Percentiles rank a stretch among this genome's conserved stretches.
phyloP scores from a whole-genome alignment of 2,113 vertebrate species.

The Rhabdomys dilectus region DNA sequence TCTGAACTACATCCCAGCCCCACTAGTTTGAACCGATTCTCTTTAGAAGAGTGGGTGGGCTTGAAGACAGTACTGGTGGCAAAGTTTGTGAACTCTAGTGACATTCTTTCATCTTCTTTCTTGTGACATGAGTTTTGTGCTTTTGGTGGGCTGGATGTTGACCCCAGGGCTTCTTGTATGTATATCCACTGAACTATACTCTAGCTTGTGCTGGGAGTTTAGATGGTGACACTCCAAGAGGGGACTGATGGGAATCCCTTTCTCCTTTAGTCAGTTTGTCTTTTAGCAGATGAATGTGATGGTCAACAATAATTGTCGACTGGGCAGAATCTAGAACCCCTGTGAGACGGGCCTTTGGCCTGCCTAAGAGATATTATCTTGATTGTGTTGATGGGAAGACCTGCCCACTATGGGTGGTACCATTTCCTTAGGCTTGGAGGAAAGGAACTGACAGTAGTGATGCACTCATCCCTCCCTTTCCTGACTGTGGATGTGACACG shows the following conservation, averaged over 20 bases:
- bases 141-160: neutral
- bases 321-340: neutral
- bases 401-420: neutral
- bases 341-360: neutral
- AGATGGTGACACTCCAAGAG: neutral
- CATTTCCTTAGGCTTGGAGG: neutral
- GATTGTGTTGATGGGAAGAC: neutral
- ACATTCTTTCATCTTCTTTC: neutral
- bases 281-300: neutral
- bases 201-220: neutral
- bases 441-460: neutral
- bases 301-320: neutral
- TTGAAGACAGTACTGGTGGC: neutral
- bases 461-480: neutral
- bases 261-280: neutral
- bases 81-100: neutral
- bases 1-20: neutral
- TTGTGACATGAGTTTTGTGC: neutral
- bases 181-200: neutral
- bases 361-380: neutral
- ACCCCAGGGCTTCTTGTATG: neutral
- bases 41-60: neutral
- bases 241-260: neutral
- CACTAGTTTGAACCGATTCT: neutral
- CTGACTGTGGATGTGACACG: neutral